A percentile compares a stretch with the other conserved stretches of the same genome.
Conservation (phyloP, 2,888 invertebrate genomes). For the Adelognathus sp. region DNA sequence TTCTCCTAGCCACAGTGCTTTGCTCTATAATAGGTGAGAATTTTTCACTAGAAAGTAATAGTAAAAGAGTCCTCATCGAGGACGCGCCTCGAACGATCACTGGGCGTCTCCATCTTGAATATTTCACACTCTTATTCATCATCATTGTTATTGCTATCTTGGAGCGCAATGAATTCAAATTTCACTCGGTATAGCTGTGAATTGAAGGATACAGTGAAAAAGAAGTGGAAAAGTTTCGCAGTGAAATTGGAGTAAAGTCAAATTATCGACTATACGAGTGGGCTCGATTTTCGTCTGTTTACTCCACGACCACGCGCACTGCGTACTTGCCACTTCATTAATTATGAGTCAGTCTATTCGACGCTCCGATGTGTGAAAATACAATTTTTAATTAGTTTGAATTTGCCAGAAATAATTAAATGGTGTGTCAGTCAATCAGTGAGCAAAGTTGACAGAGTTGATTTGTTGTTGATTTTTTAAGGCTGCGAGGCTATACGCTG, state of each 20-base stretch:
- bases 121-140: neutral
- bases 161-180: neutral
- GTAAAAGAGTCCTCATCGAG: constrained; percentile 13
- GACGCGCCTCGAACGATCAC: constrained; percentile 33
- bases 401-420: constrained; percentile 25
- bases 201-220: neutral
- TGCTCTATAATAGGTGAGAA: constrained; percentile 62
- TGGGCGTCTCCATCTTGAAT: constrained; percentile 56
- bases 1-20: constrained; percentile 38
- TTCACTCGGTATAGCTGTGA: neutral
- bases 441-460: constrained; percentile 13
- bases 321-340: neutral
- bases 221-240: neutral
- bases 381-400: constrained; percentile 21
- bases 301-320: neutral
- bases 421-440: neutral
- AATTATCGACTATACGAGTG: neutral
- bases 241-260: constrained; percentile 4
- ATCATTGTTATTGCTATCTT: neutral
- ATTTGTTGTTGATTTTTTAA: constrained; percentile 56
- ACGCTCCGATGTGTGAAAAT: neutral
- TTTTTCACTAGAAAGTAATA: neutral
- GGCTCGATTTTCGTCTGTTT: constrained; percentile 34
- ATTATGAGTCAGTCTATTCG: constrained; percentile 20
- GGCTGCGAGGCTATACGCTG: constrained; percentile 88